Percentiles rank a stretch among this genome's conserved stretches.
phyloP scores from a whole-genome alignment of 2,888 invertebrate genomes.

The Mesorhabditis sp. region DNA sequence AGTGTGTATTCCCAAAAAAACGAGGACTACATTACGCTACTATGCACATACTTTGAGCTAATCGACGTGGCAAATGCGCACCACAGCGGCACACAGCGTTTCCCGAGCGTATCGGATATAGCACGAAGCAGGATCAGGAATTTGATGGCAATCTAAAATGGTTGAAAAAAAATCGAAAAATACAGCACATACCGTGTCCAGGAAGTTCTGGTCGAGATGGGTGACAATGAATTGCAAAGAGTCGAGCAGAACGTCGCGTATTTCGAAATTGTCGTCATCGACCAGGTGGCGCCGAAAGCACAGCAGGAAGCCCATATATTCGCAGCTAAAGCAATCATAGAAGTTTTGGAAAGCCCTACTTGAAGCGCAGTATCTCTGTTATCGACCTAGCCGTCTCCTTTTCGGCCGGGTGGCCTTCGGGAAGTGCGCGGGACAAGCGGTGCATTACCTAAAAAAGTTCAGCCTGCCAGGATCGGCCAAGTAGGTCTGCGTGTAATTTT shows the following conservation, averaged over 20 bases:
- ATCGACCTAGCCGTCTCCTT: background rate
- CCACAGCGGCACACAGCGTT: conserved; percentile 14
- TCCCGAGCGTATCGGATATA: conserved; percentile 10
- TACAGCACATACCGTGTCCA: conserved; percentile 10
- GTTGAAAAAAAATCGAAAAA: background rate
- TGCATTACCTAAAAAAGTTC: too few species aligned
- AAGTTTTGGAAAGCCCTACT: background rate
- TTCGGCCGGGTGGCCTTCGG: background rate
- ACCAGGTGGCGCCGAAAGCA: conserved; percentile 11
- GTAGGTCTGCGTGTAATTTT: too few species aligned
- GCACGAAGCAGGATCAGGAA: conserved; percentile 15
- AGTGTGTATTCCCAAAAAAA: conserved; percentile 3
- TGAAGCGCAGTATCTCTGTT: background rate
- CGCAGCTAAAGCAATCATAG: conserved; percentile 13
- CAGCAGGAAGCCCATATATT: conserved; percentile 17
- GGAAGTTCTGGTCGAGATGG: conserved; percentile 11
- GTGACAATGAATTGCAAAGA: conserved; percentile 12
- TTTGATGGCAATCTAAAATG: conserved; percentile 13
- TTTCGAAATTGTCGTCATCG: conserved; percentile 15
- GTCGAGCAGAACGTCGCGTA: conserved; percentile 8
- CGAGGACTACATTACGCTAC: background rate
- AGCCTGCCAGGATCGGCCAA: too few species aligned
- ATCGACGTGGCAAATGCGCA: conserved; percentile 10
- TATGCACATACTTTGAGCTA: conserved; percentile 6
- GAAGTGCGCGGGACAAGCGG: background rate